Percentiles rank a stretch among this genome's conserved stretches.
These are phyloP conservation scores for Lasioglossum villosulum DNA, from an alignment of 2,888 invertebrate genomes.

Conservation along the genomic window DNA sequence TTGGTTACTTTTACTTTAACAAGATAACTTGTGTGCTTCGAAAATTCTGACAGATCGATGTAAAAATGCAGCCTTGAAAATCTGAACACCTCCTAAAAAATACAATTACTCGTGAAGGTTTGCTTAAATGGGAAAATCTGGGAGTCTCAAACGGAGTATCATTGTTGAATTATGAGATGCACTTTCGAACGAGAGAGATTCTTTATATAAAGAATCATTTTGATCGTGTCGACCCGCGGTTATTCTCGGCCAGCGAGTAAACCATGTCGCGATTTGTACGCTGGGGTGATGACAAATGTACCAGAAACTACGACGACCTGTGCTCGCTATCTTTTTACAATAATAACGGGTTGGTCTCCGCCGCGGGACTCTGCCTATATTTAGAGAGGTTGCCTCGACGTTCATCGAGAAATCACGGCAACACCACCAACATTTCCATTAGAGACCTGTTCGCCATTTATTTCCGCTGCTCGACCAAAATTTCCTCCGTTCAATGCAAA, in stretches of 20 bases:
- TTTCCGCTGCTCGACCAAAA: background rate
- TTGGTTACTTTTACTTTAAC: background rate
- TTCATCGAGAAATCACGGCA: background rate
- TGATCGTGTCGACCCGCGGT: conserved; percentile 30
- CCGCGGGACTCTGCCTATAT: conserved; percentile 26
- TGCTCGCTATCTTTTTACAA: conserved; percentile 27
- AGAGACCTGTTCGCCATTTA: background rate
- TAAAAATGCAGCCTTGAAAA: background rate
- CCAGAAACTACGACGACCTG: conserved; percentile 52
- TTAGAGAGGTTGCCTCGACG: conserved; percentile 26
- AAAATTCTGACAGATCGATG: too few relatives aligned
- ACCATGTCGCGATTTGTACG: conserved; percentile 36
- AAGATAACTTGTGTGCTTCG: background rate
- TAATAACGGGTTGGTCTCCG: conserved; percentile 34
- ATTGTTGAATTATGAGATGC: too few relatives aligned
- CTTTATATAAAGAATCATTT: conserved; percentile 40
- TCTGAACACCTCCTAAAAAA: background rate
- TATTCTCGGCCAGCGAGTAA: conserved; percentile 50
- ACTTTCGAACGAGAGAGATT: too few relatives aligned
- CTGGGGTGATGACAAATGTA: conserved; percentile 56
- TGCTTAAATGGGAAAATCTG: too few relatives aligned
- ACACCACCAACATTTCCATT: conserved; percentile 31
- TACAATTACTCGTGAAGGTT: background rate
- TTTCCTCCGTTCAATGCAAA: background rate
- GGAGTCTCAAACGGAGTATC: too few relatives aligned